Evolutionary conservation across 2,113 vertebrate species (phyloP), one percentile per base, ranked within the genome.

Genomic region (Alaudala cheleensis): DNA sequence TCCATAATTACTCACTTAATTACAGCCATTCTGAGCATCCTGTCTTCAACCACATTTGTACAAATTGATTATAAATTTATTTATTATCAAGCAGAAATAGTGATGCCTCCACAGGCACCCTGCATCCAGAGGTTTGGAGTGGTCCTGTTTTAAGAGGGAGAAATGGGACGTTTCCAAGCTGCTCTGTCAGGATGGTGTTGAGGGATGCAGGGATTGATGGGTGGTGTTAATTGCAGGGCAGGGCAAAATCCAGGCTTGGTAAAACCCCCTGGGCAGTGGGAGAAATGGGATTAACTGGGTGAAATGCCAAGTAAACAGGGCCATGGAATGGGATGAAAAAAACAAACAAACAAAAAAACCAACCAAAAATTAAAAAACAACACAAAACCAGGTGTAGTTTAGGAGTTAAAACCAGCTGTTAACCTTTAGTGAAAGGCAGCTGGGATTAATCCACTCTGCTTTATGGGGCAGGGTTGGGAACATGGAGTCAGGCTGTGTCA

Each of bases 241-340:
- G 47, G 39, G 28, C 31, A 64, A 40, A 77, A 64, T n/a, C 78
- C 34, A 40, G 2, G 1, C 78, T 64, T 54, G 31, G 19, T 62
- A 50, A 87, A 49, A 14, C 12, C 8, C 39, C 22, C 31, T 53
- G 49, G 61, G 19, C 10, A 33, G 34, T 14, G 40, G 12, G 34
- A 56, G 37, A 82, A 86, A 51, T 19, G 33, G 28, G 11, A 26
- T 54, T 13, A 37, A 50, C 22, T 22, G 29, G 17, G 19, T 45
- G 20, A 45, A 74, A 54, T 17, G 21, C 8, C 33, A 45, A 65
- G 33, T 25, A 61, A 83, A 66, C 6, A 50, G 50, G 39, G 9
- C 28, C 20, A 14, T 0, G 10, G 34, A 8, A 45, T 0, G 0
- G n/a, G 61, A 21, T 57, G 17, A 7, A 34, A 49, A 66, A 31